Evolutionary conservation across 2,113 vertebrate species (phyloP), one percentile per base, ranked within the genome.

Genomic region (Lontra canadensis): DNA sequence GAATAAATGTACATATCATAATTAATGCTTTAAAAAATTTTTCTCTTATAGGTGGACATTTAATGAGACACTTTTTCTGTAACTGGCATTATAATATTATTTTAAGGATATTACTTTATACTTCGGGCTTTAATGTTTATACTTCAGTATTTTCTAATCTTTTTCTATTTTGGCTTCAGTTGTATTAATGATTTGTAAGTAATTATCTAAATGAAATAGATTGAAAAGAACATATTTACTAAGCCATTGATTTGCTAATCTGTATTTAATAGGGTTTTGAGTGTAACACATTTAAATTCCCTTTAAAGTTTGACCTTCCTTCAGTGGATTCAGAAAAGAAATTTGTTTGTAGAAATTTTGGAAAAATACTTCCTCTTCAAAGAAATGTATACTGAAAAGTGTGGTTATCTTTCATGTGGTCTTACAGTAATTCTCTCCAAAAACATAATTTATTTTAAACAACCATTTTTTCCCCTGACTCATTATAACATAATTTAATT

Each of bases 291-390:
- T 81, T 47, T 82, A 90, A 73, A 79, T 34, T 34, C 23, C 39
- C 34, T 90, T 82, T 92, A 69, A 95, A 67, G 17, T 69, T 80
- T 94, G 67, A 31, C 23, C 17, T 87, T 52, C 39, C 20, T 92
- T 87, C 49, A 52, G 5, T 36, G 23, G 42, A 74, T 57, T 96
- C 88, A 96, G 63, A 83, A 95, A 90, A 96, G 12, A 92, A 90
- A 94, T 63, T 73, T 59, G 78, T 73, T 87, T 44, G 61, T 23
- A 73, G 63, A 92, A 96, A 87, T 90, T 67, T 67, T 87, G 26
- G 26, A 94, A 97, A 80, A 14, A 57, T 49, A 69, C 4, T 82
- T 94, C 29, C 13, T 86, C 44, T 83, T 52, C 49, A 42, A 94
- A 96, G 74, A 86, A 88, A 92, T 71, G 9, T 21, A 36, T 44